These are phyloP conservation scores for Rhagophthalmus giganteus DNA, from an alignment of 2,888 invertebrate genomes.

Conservation along the genomic window DNA sequence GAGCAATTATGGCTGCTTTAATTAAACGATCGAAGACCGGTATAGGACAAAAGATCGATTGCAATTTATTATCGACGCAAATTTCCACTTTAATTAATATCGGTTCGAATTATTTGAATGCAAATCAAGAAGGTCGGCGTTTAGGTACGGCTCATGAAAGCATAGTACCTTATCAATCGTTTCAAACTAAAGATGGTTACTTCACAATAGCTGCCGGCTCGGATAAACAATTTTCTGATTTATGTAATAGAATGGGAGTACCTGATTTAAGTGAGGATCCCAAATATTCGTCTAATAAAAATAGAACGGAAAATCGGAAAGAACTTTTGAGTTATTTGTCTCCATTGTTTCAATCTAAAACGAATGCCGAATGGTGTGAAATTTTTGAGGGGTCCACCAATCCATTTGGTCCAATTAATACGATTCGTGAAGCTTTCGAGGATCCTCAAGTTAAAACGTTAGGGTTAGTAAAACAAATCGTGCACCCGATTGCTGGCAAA, in stretches of 20 bases:
- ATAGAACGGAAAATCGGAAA: slow-evolving; percentile 75
- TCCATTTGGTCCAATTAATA: slow-evolving; percentile 90
- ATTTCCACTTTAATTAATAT: slow-evolving; percentile 86
- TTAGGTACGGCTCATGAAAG: slow-evolving; percentile 95
- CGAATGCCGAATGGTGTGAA: slow-evolving; percentile 73
- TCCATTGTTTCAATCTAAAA: slow-evolving; percentile 62
- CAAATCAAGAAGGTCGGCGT: slow-evolving; percentile 71
- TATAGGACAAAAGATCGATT: slow-evolving; percentile 89
- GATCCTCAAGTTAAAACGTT: slow-evolving; percentile 82
- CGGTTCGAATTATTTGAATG: slow-evolving; percentile 88
- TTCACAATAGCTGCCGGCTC: slow-evolving; percentile 88
- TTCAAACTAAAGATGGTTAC: slow-evolving; percentile 79
- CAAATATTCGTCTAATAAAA: slow-evolving; percentile 71
- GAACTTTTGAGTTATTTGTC: slow-evolving; percentile 67
- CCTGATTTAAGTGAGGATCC: slow-evolving; percentile 64
- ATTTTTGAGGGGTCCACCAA: slow-evolving; percentile 75
- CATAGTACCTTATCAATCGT: slow-evolving; percentile 93
- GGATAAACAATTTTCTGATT: slow-evolving; percentile 74
- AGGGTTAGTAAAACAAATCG: slow-evolving; percentile 70
- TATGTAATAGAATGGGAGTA: slow-evolving; percentile 68
- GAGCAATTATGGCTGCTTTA: slow-evolving; percentile 90
- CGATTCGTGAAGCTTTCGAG: slow-evolving; percentile 79
- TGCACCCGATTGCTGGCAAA: slow-evolving; percentile 69
- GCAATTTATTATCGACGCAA: slow-evolving; percentile 91
- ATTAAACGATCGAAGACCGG: slow-evolving; percentile 76